Base-by-base conservation (phyloP, 2,888 invertebrate genomes). In the Panopea generosa region DNA sequence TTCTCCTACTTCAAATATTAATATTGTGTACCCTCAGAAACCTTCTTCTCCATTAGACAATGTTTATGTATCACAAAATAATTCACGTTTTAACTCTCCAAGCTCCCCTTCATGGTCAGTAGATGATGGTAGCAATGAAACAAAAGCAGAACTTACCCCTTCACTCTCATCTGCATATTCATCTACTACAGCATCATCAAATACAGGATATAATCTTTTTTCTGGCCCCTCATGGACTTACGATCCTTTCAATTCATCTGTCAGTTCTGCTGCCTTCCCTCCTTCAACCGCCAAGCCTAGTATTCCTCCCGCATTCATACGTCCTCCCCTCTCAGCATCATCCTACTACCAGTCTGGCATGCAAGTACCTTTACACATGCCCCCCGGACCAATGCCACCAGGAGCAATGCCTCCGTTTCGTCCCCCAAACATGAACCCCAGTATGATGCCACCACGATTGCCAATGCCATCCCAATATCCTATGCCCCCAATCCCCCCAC, bases 171-270 rank as follows among this genome's bases (percentile, higher is more conserved):
- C n/a, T n/a, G n/a, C n/a, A n/a, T 9, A 16, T 47, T 4, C 47
- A 16, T 4, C 47, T 47, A 3, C 4, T 3, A 47, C n/a, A 6
- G 24, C 29, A 43, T 49, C 62, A 38, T 57, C 66, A 38, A 66
- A 47, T 62, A 56, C 76, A 2, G 76, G 80, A 50, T 80, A 80
- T 71, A 74, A 50, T 43, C 67, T 81, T 22, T 81, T 81, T 33
- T 71, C 73, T 27, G 81, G 81, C 14, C 77, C 71, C 24, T 61
- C 77, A 9, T 74, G 65, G 57, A 77, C 76, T 43, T 50, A 73
- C n/a, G 74, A 77, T 57, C 55, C 74, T 24, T 66, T 72, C 45
- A 59, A 47, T 38, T 11, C 26, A 16, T 16, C 33, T 11, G n/a
- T 49, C 14, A 6, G 26, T 18, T 29, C 20, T 16, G n/a, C 50